A percentile compares a stretch with the other conserved stretches of the same genome.
phyloP scores from a whole-genome alignment of 2,113 vertebrate species.

The Drymodes brunneopygia region DNA sequence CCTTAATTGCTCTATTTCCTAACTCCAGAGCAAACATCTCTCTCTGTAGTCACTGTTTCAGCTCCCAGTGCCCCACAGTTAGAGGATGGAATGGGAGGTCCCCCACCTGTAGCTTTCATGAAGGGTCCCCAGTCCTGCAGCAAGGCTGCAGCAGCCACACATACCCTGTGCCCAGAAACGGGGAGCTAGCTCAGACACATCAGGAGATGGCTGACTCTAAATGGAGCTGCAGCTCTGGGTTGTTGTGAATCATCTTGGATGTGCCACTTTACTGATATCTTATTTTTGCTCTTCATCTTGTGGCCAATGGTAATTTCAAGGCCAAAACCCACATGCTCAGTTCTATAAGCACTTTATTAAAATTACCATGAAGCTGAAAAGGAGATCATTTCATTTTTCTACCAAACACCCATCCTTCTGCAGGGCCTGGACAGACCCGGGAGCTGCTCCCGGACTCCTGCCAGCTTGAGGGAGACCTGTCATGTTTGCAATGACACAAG shows the following conservation, averaged over 20 bases:
- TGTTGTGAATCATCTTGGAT: background rate
- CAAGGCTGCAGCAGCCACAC: background rate
- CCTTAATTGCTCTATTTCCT: background rate
- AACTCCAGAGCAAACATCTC: background rate
- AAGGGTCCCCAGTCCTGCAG: background rate
- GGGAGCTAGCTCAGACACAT: background rate
- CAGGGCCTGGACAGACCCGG: background rate
- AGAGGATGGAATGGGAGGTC: background rate
- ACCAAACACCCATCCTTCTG: fast-evolving
- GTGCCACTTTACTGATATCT: background rate
- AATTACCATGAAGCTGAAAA: background rate
- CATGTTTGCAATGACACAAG: background rate
- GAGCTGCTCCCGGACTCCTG: background rate
- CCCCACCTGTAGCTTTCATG: background rate
- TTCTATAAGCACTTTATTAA: background rate
- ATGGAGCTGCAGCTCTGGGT: background rate
- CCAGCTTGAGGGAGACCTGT: background rate
- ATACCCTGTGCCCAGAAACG: background rate
- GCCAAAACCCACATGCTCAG: background rate
- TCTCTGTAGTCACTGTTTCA: background rate
- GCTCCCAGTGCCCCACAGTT: background rate
- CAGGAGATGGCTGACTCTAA: background rate
- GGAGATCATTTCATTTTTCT: background rate
- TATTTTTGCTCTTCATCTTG: background rate
- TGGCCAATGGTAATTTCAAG: background rate